These are phyloP conservation scores for Leptopilina drosophilae DNA, from an alignment of 2,888 invertebrate genomes.

Conservation along the genomic window DNA sequence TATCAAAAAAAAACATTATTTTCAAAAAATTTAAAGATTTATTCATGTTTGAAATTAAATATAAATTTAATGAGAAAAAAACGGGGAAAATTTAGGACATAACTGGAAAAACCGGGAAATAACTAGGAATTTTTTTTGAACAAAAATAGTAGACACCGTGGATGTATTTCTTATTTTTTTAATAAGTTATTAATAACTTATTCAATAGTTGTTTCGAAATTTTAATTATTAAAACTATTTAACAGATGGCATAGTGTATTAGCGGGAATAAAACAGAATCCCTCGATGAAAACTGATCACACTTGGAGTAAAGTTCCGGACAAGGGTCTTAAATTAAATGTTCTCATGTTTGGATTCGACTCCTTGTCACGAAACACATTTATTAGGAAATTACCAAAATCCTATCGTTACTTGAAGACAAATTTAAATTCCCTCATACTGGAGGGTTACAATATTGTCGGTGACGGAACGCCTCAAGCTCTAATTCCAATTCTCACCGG, in stretches of 20 bases:
- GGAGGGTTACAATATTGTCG: slow-evolving; percentile 89
- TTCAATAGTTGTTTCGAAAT: not conserved
- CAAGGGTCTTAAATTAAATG: slow-evolving; percentile 80
- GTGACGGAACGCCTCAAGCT: slow-evolving; percentile 92
- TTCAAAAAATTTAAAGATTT: too few relatives aligned
- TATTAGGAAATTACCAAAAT: slow-evolving; percentile 86
- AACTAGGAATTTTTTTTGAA: too few relatives aligned
- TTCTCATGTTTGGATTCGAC: slow-evolving; percentile 92
- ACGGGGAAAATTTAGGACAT: too few relatives aligned
- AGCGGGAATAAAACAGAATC: slow-evolving; percentile 80
- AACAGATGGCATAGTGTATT: slow-evolving; percentile 83
- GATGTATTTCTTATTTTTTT: too few relatives aligned
- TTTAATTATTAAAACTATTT: slow-evolving; percentile 16
- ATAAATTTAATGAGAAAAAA: too few relatives aligned
- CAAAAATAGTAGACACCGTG: too few relatives aligned
- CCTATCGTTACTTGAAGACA: slow-evolving; percentile 83
- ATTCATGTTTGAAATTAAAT: too few relatives aligned
- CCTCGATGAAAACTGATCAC: slow-evolving; percentile 74
- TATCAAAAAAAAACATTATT: too few relatives aligned
- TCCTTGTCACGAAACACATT: slow-evolving; percentile 91
- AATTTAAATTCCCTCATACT: slow-evolving; percentile 82
- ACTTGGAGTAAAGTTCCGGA: slow-evolving; percentile 78
- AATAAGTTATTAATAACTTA: too few relatives aligned
- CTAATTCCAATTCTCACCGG: slow-evolving; percentile 93
- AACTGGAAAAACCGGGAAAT: too few relatives aligned